Evolutionary conservation across 2,888 invertebrate species (phyloP), one percentile per base, ranked within the genome.

Genomic region (Zootermopsis nevadensis): DNA sequence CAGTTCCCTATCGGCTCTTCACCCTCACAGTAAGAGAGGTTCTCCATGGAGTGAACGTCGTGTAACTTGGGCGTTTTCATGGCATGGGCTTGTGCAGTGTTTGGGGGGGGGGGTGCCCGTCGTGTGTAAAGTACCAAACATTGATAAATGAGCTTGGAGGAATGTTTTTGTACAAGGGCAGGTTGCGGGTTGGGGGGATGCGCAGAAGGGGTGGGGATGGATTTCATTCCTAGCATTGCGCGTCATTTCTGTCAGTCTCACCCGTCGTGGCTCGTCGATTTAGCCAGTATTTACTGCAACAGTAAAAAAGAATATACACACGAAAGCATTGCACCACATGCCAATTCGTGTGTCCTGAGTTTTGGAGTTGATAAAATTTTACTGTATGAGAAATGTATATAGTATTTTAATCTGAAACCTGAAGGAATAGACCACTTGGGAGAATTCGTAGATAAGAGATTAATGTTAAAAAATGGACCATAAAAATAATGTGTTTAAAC

Each of bases 131-230:
- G 82, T 77, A 83, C 77, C 82, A 82, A 83, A 80, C 83, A 53
- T 83, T 83, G 82, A 83, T 83, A 83, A 83, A 83, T 80, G 83
- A 80, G 83, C 76, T 55, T 35, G 74, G 72, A 31, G 82, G 82
- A 76, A 81, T 80, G 81, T 83, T 80, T 83, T 83, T 83, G 76
- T 83, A 76, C 66, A 27, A 27, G 60, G 60, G 60, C 12, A 35
- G 79, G 42, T 31, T 53, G 53, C 31, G 31, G 69, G 4, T 19
- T 69, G 69, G 69, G 27, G 80, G 55, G 72, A 7, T 74, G 69
- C 12, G 66, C 33, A 55, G 80, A 31, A 53, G 53, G 72, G 31
- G 31, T 30, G 53, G 31, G 69, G 33, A 15, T 33, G 31, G 69
- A 69, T 69, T 33, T 69, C 33, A 69, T 69, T 69, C 10, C 33